Evolutionary conservation across 2,888 invertebrate species (phyloP), one percentile per base, ranked within the genome.

Genomic region (Drosophila barbarae): DNA sequence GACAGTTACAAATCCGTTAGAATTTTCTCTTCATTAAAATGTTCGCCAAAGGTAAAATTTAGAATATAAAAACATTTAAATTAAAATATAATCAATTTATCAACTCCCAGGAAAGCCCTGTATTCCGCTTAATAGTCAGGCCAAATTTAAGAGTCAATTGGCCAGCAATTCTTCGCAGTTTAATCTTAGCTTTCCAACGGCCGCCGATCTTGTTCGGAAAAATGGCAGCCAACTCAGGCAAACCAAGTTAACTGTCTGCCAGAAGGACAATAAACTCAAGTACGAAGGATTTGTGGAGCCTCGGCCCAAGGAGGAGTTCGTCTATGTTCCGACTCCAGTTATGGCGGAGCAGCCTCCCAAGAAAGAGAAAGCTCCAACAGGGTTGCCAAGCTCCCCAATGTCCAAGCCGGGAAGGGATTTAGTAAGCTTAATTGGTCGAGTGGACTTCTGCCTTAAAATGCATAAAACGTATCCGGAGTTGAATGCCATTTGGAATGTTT

Each of bases 401-500:
- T 35, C 63, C 2, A 72, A 69, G 18, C 36, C 73, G 5, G 81
- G 76, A 1, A 75, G 87, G 1, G 74, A 79, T 54, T 63, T 81
- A 53, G 5, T 76, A 1, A 75, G 74, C 13, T 59, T 88, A 13
- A 71, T 84, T n/a, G 88, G 88, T 4, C 85, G 79, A 7, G 85
- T 87, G 0, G 84, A 87, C 15, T 87, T 81, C 49, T 86, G 77
- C 23, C 72, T 84, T 35, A 86, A 87, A 77, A 86, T 75, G 47
- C 74, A 84, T 36, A 84, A 83, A 64, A 23, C 61, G 21, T 73
- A 86, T 51, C 74, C 86, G 2, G 64, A 82, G 0, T 60, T 86
- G 2, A 77, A 77, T 46, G 80, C 74, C 1, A 46, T 89, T 41
- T 89, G 86, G 84, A 87, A 87, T 73, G 76, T 86, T 26, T 89